Evolutionary conservation across 2,797 vertebrate genomes (phyloP).

Genomic region (Acanthornis magna): DNA sequence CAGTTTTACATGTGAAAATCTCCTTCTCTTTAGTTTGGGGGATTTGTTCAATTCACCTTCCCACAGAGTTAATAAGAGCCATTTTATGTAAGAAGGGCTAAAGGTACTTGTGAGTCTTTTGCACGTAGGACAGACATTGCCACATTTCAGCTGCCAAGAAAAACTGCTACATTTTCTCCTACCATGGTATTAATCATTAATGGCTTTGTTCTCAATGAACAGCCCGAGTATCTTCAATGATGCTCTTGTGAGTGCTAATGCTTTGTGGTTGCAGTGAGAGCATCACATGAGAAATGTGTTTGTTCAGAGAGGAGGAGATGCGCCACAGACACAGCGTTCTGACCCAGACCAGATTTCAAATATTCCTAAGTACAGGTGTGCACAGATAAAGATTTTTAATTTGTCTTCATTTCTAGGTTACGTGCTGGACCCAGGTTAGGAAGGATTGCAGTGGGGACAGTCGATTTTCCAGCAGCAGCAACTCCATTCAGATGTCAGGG

Average conservation of each 20-base stretch:
- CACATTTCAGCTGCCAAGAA: conserved; percentile 56
- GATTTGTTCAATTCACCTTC: conserved; percentile 16
- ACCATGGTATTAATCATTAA: conserved; percentile 59
- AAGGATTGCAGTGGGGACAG: not conserved
- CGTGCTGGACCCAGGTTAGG: not conserved
- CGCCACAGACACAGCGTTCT: not conserved
- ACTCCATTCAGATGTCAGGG: conserved; percentile 13
- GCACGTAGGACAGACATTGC: not conserved
- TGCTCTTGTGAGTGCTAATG: conserved; percentile 59
- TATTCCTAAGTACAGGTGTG: not conserved
- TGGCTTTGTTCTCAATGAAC: conserved; percentile 67
- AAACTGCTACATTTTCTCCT: conserved; percentile 53
- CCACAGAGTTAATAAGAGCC: not conserved
- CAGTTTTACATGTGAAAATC: conserved; percentile 45
- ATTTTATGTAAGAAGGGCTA: not conserved
- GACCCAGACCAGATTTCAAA: not conserved
- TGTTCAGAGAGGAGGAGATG: not conserved
- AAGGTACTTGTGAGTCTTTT: conserved; percentile 16
- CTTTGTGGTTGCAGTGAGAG: conserved; percentile 52
- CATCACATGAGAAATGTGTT: conserved; percentile 45
- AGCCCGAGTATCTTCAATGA: conserved; percentile 53
- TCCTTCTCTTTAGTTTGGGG: not conserved
- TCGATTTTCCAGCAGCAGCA: conserved; percentile 9
- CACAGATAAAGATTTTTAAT: not conserved
- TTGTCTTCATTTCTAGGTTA: not conserved